A percentile compares a stretch with the other conserved stretches of the same genome.
Conservation (phyloP, 2,888 invertebrate species). For the Caenorhabditis sp. region DNA sequence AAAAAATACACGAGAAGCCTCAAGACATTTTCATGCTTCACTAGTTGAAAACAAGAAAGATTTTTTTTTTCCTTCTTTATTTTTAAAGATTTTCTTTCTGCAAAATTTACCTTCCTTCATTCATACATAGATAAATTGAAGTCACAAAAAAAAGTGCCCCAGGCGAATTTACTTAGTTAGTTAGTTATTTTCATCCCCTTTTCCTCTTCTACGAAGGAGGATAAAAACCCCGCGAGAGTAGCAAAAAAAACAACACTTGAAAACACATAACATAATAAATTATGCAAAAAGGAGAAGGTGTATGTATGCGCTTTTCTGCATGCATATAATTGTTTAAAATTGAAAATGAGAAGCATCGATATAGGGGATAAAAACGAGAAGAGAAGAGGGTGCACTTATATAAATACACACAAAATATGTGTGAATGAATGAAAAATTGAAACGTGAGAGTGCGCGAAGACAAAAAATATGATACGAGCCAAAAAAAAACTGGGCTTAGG, state of each 20-base stretch:
- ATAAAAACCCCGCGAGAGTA: background rate
- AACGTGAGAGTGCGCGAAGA: background rate
- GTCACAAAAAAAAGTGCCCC: too few species aligned
- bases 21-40: background rate
- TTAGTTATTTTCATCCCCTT: too few species aligned
- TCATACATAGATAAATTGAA: too few species aligned
- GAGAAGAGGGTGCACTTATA: background rate
- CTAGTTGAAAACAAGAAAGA: background rate
- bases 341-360: background rate
- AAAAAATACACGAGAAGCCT: background rate
- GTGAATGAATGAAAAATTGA: background rate
- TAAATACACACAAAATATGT: background rate
- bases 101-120: too few species aligned
- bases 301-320: background rate
- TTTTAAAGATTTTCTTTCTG: background rate
- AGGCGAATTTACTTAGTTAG: too few species aligned
- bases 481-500: background rate
- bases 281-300: background rate
- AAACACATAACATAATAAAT: background rate
- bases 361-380: background rate
- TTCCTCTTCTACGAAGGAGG: background rate
- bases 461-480: background rate
- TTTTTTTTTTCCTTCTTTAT: background rate
- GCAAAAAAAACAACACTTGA: background rate
- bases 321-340: slow-evolving; percentile 1